phyloP scores from a whole-genome alignment of 2,888 invertebrate genomes.

The Chalcosyrphus nemorum region DNA sequence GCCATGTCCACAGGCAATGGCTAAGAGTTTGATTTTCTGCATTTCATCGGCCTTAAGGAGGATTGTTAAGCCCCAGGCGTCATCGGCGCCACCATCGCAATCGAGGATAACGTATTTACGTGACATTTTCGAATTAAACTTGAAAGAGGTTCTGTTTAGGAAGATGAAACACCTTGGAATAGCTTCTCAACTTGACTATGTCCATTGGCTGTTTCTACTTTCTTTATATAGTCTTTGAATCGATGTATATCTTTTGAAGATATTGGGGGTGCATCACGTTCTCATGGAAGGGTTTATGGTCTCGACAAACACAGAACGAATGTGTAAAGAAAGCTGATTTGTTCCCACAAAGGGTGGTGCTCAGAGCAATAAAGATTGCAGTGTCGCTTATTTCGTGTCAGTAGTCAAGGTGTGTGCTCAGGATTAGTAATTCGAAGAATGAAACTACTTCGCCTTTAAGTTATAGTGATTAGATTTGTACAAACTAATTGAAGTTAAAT shows the following conservation, averaged over 20 bases:
- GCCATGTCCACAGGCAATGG: conserved; percentile 89
- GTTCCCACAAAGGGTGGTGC: background rate
- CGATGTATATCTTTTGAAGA: background rate
- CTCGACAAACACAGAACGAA: background rate
- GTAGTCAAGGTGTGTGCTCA: too few species aligned
- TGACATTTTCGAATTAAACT: background rate
- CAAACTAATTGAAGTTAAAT: too few species aligned
- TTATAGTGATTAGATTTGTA: too few species aligned
- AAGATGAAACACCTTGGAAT: background rate
- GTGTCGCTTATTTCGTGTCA: too few species aligned
- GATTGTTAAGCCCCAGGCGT: conserved; percentile 85
- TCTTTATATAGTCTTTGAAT: background rate
- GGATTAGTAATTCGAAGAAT: too few species aligned
- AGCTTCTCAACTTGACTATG: background rate
- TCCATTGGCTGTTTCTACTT: background rate
- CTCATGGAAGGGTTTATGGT: background rate
- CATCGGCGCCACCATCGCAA: conserved; percentile 86
- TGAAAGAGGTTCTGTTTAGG: background rate
- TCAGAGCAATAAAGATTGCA: background rate
- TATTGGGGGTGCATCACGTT: background rate
- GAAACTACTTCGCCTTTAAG: too few species aligned
- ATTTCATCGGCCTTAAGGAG: conserved; percentile 83
- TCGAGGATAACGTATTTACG: conserved; percentile 83
- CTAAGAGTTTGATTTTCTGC: conserved; percentile 82
- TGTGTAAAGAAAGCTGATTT: background rate